Evolutionary conservation across 2,113 vertebrate genomes (phyloP), one percentile per base, ranked within the genome.

Genomic region (Epinephelus fuscoguttatus): DNA sequence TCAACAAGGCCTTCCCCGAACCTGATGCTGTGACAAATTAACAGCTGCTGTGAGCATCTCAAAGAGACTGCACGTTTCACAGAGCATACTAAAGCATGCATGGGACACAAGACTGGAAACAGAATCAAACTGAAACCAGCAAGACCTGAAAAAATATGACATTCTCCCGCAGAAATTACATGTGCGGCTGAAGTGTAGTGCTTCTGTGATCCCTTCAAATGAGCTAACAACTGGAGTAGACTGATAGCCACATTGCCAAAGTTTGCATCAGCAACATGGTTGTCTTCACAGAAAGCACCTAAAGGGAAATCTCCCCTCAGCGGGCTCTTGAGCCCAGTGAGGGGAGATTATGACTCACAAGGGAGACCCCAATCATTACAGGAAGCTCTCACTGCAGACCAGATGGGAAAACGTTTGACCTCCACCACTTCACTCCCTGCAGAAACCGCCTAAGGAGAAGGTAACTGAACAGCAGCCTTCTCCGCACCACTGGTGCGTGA

Each of bases 1-100:
- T 86, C 63, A 77, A 63, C 45, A 60, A 79, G 53, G 80, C 23
- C 18, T 74, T 72, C 56, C 45, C 52, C 50, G 73, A 81, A 70
- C 50, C 45, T 49, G 50, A 27, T 13, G 19, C 49, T 67, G 8
- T 56, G 77, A 82, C 61, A 84, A 82, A 89, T 85, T 53, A 82
- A 72, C 78, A 90, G 75, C 55, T 63, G 74, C 77, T 78, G 59
- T 81, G 77, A 85, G 81, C 66, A 56, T 88, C 79, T 89, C 75
- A 80, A 69, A 70, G 74, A 89, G 70, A 52, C 19, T 57, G 52
- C 68, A 64, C 19, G 23, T 81, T 63, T 78, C 73, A 74, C n/a
- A 3, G 42, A 76, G 78, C 67, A 70, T 45, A 60, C 45, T 56
- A 55, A 81, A 76, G 33, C 53, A 55, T 69, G 64, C 60, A 64